Evolutionary conservation across 2,113 vertebrate species (phyloP), one percentile per base, ranked within the genome.

Genomic region (Vombatus ursinus): DNA sequence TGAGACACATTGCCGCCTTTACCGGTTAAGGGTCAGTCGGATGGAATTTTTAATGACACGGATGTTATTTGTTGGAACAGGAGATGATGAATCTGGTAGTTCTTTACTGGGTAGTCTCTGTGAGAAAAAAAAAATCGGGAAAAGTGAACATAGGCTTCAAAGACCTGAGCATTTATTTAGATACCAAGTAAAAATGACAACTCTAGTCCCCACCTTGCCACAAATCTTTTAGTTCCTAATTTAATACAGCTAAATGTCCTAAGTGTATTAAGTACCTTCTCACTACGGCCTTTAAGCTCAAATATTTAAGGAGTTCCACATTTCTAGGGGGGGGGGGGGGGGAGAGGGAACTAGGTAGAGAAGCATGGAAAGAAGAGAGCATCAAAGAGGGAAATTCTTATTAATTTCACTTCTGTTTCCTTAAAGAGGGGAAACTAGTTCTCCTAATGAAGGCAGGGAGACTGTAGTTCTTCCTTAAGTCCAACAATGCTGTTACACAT

Each of bases 41-140:
- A 99, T 99, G 93, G 99, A 99, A 97, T 99, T 99, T 97, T 99
- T 99, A 96, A 99, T 99, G 25, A 99, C 99, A 54, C 99, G 99
- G 98, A 99, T 98, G 95, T 99, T 99, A 97, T 98, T 99, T 96
- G 99, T 99, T 93, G 99, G 99, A 94, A 99, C 97, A 49, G 99
- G 99, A 52, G 99, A 99, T 61, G 99, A 99, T 90, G 99, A 99
- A 97, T 99, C 99, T 92, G 99, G 99, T 91, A 99, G 99, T 98
- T 99, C 99, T 99, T 99, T 99, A 98, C 99, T 99, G 97, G 99
- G 98, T 97, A 99, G 99, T 98, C 99, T 99, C 99, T 99, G 97
- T 48, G 25, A 98, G 95, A 98, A 50, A 93, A 28, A 77, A 93
- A 26, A 1, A 52, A 94, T 3, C 22, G n/a, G 37, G 0, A 53